Conservation (phyloP, 2,797 vertebrate species). For the Oreonectes daqikongensis region DNA sequence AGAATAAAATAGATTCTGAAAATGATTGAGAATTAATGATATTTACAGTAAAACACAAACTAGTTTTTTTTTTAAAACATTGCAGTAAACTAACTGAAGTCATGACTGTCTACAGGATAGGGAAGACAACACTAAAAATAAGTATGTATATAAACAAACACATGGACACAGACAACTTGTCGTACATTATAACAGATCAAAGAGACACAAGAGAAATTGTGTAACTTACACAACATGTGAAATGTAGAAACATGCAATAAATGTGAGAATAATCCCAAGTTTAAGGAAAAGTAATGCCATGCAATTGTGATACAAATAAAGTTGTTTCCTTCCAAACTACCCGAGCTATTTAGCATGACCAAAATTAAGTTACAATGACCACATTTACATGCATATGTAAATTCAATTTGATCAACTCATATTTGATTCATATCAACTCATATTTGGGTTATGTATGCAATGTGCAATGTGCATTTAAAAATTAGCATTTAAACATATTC, state of each 20-base stretch:
- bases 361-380: neutral
- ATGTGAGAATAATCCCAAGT: neutral
- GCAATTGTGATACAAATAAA: slow-evolving; percentile 8
- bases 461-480: no score
- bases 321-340: neutral
- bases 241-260: slow-evolving; percentile 36
- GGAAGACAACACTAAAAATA: slow-evolving; percentile 12
- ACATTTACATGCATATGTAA: no score
- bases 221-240: slow-evolving; percentile 17
- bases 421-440: no score
- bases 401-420: no score
- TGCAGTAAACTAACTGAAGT: neutral
- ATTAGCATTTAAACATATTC: no score
- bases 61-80: slow-evolving; percentile 32
- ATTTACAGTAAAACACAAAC: slow-evolving; percentile 52
- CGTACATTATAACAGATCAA: neutral
- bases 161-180: slow-evolving; percentile 23
- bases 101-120: neutral
- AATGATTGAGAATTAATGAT: neutral
- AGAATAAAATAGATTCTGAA: slow-evolving; percentile 56
- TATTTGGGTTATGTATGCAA: no score
- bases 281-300: slow-evolving; percentile 19
- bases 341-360: neutral
- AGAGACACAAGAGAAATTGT: slow-evolving; percentile 29
- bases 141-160: slow-evolving; percentile 28